Conservation (phyloP, 2,113 vertebrate species). For the Hemiprocne comata region DNA sequence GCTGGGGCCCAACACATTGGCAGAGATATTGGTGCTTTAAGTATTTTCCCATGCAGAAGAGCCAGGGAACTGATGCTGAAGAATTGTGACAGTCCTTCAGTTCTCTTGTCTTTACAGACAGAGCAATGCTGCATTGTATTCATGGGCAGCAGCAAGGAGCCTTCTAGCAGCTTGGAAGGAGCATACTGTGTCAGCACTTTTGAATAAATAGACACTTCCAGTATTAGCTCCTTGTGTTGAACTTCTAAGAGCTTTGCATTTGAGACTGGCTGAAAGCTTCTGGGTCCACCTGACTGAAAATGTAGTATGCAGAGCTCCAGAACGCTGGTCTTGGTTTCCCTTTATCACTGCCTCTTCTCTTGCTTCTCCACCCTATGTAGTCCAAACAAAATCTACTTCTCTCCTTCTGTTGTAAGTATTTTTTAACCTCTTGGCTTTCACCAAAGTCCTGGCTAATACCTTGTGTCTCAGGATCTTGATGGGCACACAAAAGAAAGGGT, state of each 20-base stretch:
- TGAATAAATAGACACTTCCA: neutral
- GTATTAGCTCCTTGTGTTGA: neutral
- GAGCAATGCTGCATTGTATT: neutral
- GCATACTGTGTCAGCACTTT: neutral
- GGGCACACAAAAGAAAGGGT: neutral
- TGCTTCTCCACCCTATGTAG: neutral
- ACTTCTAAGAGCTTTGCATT: neutral
- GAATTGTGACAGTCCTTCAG: neutral
- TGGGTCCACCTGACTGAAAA: neutral
- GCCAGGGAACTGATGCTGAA: neutral
- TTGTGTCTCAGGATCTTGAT: neutral
- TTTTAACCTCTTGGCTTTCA: neutral
- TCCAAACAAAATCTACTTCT: neutral
- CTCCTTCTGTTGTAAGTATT: neutral
- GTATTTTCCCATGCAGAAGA: neutral
- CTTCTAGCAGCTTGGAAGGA: neutral
- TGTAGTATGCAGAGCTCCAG: neutral
- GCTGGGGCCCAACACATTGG: neutral
- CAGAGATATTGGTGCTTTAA: neutral
- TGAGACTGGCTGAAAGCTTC: neutral
- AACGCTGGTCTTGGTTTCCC: neutral
- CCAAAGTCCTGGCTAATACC: fast-evolving
- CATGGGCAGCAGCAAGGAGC: neutral
- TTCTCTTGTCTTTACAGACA: neutral
- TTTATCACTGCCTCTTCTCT: neutral